phyloP scores from a whole-genome alignment of 2,888 invertebrate species.

The Dicycla oo region DNA sequence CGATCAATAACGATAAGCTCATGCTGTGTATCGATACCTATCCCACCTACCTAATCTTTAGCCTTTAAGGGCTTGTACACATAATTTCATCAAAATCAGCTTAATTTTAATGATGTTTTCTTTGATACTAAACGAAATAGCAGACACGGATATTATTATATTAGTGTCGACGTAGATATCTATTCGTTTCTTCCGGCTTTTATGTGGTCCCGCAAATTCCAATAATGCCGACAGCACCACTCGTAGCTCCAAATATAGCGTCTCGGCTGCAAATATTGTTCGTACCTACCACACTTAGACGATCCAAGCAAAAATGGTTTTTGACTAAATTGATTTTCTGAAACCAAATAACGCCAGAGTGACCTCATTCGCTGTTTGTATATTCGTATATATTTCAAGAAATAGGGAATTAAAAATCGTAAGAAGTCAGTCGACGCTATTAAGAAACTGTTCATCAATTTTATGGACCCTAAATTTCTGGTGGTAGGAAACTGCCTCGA shows the following conservation, averaged over 20 bases:
- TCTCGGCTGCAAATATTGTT: conserved; percentile 81
- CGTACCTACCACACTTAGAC: conserved; percentile 75
- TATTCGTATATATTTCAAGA: conserved; percentile 60
- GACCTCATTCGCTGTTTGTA: conserved; percentile 63
- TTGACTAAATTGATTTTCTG: conserved; percentile 78
- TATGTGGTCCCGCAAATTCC: conserved; percentile 74
- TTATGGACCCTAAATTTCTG: conserved; percentile 88
- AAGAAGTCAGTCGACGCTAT: conserved; percentile 78
- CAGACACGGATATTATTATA: conserved; percentile 53
- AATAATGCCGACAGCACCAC: conserved; percentile 79
- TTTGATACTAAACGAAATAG: conserved; percentile 45
- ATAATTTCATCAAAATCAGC: conserved; percentile 31
- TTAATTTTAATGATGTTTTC: conserved; percentile 41
- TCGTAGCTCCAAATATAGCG: conserved; percentile 78
- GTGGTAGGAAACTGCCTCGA: conserved; percentile 83
- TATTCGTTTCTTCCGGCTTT: conserved; percentile 65
- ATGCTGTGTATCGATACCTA: conserved; percentile 18
- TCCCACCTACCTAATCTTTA: conserved; percentile 9
- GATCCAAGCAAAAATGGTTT: conserved; percentile 77
- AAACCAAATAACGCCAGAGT: conserved; percentile 62
- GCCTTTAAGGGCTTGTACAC: conserved; percentile 14
- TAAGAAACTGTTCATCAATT: conserved; percentile 88
- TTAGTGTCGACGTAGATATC: conserved; percentile 57
- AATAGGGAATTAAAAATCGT: conserved; percentile 70
- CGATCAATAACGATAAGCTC: conserved; percentile 24